Base-by-base conservation (phyloP, 2,797 vertebrate species). In the Molothrus aeneus region DNA sequence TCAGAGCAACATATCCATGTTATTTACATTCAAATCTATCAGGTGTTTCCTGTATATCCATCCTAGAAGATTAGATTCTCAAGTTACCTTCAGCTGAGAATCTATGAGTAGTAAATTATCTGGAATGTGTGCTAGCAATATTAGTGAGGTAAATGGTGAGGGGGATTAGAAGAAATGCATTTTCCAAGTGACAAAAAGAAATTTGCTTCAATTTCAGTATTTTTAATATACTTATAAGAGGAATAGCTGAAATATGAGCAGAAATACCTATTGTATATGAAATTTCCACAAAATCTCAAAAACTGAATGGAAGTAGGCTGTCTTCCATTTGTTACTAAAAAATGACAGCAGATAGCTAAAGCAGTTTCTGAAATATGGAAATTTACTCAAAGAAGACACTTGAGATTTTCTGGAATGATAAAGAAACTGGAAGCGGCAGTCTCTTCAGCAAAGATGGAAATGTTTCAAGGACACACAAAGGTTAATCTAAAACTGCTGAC, bases 241-340 rank as follows among this genome's bases (percentile, higher is more conserved):
- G 38, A 34, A 43, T 84, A 7, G 4, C 24, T 86, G 82, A 95
- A 93, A 95, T 56, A 69, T 13, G 36, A 90, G 28, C 50, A 94
- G 80, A 87, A 85, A 57, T 43, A 40, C 34, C 16, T 54, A 17
- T 61, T 94, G 82, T 70, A 69, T 20, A 50, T 47, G 36, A 56
- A 88, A 56, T 78, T 71, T 90, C 42, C 54, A 84, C 53, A 71
- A 89, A 87, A 83, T 72, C 34, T 88, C 65, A 57, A 42, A 89
- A 89, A 36, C 26, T 34, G 63, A 93, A 85, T 65, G 57, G 90
- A 79, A 95, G 65, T n/a, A 91, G 57, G 43, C 77, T 93, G 45
- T 56, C 47, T 69, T 79, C 28, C 21, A 28, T 80, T 66, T 85
- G 29, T 70, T 77, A 90, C 14, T 24, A 86, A 65, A 80, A 56